Base-by-base conservation (phyloP, 2,113 vertebrate species). In the Tympanuchus pallidicinctus region DNA sequence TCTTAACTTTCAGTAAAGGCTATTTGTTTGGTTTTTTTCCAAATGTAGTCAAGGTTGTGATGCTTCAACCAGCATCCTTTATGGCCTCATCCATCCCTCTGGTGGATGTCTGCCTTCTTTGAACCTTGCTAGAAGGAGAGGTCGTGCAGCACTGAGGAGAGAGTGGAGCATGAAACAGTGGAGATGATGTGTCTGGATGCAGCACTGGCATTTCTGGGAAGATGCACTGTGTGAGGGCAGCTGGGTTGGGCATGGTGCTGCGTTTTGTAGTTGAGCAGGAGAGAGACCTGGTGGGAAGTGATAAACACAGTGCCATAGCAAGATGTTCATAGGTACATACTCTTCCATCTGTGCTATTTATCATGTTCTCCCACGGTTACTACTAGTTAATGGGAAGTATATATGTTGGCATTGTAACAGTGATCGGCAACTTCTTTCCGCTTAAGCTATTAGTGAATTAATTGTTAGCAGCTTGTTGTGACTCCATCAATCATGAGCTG, bases 221-320 rank as follows among this genome's bases (percentile, higher is more conserved):
- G 75, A 22, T 21, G 40, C 10, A 0, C 22, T 43, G 57, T 8
- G 1, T 18, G 48, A 47, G 11, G 63, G 57, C 27, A 30, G 30
- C 22, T 4, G 4, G 20, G 65, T 21, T 30, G 38, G 45, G 16
- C 8, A 0, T 30, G 54, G 32, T 43, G 36, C 1, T 0, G 28
- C 19, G 16, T 13, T 52, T 43, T 36, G 21, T 24, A 32, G 13
- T 12, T 8, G 16, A 13, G 34, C 17, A 24, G 43, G 19, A 47
- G 43, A 28, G 24, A 60, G 52, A 22, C 28, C 24, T 1, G 52
- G 34, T 50, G 30, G 22, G 34, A 67, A 67, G 24, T 30, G 24
- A 24, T 50, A 50, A 50, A 42, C 34, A 2, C 14, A 38, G 25
- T 27, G 45, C 38, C 12, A 13, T 20, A 61, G 38, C 25, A 32